Evolutionary conservation across 2,888 invertebrate species (phyloP), one percentile per base, ranked within the genome.

Genomic region (Phorcus lineatus): DNA sequence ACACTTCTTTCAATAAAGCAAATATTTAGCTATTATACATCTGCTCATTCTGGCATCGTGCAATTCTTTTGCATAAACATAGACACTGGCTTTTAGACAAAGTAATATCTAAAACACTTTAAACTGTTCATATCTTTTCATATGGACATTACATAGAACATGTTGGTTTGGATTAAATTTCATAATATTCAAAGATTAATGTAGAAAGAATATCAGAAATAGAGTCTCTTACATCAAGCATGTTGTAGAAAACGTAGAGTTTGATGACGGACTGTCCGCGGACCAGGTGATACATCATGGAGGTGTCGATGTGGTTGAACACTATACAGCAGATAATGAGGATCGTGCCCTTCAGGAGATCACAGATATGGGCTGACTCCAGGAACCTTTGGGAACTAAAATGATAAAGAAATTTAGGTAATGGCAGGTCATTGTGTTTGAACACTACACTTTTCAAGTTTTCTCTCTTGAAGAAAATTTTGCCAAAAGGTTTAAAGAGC

Each of bases 171-270:
- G 11, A 47, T 47, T 47, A 36, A 36, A 36, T 7, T n/a, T n/a
- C n/a, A n/a, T n/a, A n/a, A n/a, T n/a, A n/a, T n/a, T n/a, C n/a
- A n/a, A n/a, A n/a, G n/a, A n/a, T n/a, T n/a, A n/a, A n/a, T n/a
- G n/a, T n/a, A n/a, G n/a, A n/a, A n/a, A n/a, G n/a, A n/a, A n/a
- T n/a, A n/a, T n/a, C n/a, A n/a, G n/a, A n/a, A n/a, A n/a, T n/a
- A n/a, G n/a, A n/a, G n/a, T n/a, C 57, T 82, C 90, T 89, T 91
- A 98, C 98, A 94, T 99, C 99, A 82, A 99, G 94, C 98, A 99
- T 99, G 93, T 99, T 99, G 93, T 98, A 99, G 94, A 99, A 99
- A 92, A 99, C 98, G 92, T 99, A 99, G 86, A 99, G 94, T 92
- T 99, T 99, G 93, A 99, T 99, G 84, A 99, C 98, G 86, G 99